Evolutionary conservation across 2,113 vertebrate genomes (phyloP), one percentile per base, ranked within the genome.

Genomic region (Elephantulus edwardii): DNA sequence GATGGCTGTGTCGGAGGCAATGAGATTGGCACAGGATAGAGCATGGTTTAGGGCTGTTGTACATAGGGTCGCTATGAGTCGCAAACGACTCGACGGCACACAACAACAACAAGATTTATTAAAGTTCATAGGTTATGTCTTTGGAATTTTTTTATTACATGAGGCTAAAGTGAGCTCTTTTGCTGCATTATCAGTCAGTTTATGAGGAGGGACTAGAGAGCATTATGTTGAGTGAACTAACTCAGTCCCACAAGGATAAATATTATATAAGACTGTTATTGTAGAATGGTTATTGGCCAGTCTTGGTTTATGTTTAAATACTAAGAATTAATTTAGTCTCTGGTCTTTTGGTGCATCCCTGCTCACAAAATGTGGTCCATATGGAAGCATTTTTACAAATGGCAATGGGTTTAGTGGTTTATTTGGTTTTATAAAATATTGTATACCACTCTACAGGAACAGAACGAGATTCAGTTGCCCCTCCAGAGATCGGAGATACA

Each of bases 81-180:
- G n/a, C n/a, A n/a, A n/a, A n/a, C n/a, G n/a, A n/a, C n/a, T n/a
- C n/a, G n/a, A n/a, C n/a, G n/a, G n/a, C n/a, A n/a, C n/a, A n/a
- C n/a, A n/a, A n/a, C n/a, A n/a, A n/a, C n/a, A n/a, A n/a, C n/a
- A n/a, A n/a, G n/a, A n/a, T n/a, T n/a, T n/a, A n/a, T n/a, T n/a
- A n/a, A n/a, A n/a, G n/a, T n/a, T n/a, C n/a, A n/a, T n/a, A n/a
- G n/a, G n/a, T n/a, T n/a, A n/a, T n/a, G n/a, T n/a, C n/a, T 74
- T 44, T 81, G 82, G 28, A n/a, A n/a, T n/a, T 44, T 82, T 89
- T 93, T 62, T 90, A 35, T 83, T 90, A 56, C 46, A 28, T 64
- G 58, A 83, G 52, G 88, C 50, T 52, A 44, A 33, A 40, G 30
- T 82, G 83, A 71, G 62, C 48, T 33, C 17, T 16, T 91, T 91